A percentile compares a stretch with the other conserved stretches of the same genome.
These are phyloP conservation scores for Hydropsyche tenuis DNA, from an alignment of 1,140 invertebrate genomes.

Conservation along the genomic window DNA sequence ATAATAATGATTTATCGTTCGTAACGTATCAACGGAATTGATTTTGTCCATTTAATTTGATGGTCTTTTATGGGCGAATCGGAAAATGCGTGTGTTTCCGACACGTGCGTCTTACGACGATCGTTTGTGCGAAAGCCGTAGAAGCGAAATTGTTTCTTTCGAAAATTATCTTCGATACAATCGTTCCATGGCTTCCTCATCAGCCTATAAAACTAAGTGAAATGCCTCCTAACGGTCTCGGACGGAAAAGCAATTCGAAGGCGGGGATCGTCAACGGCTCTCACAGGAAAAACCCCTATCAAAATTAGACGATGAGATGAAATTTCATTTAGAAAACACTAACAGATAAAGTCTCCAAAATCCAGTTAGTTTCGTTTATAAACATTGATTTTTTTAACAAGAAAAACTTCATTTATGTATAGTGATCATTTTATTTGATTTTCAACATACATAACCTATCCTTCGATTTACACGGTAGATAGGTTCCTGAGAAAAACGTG, in stretches of 20 bases:
- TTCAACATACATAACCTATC: too few relatives aligned
- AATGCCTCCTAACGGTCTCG: constrained; percentile 43
- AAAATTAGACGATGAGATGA: constrained; percentile 26
- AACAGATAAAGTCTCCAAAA: too few relatives aligned
- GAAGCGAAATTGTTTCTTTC: constrained; percentile 29
- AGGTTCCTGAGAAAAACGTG: too few relatives aligned
- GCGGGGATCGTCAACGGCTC: background rate
- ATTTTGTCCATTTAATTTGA: too few relatives aligned
- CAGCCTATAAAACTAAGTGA: constrained; percentile 50
- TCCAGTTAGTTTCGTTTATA: too few relatives aligned
- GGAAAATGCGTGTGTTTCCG: background rate
- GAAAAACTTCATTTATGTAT: too few relatives aligned
- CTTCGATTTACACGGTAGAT: too few relatives aligned
- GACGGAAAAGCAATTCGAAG: background rate
- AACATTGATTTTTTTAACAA: too few relatives aligned
- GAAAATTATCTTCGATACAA: constrained; percentile 44
- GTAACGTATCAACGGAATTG: too few relatives aligned
- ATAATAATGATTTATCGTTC: too few relatives aligned
- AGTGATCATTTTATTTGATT: too few relatives aligned
- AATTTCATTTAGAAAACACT: constrained; percentile 7
- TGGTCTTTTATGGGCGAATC: too few relatives aligned
- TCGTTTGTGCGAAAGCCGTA: background rate
- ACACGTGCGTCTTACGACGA: background rate
- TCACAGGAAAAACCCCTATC: background rate
- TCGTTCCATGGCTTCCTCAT: constrained; percentile 40